Evolutionary conservation across 2,797 vertebrate genomes (phyloP).

Genomic region (Phataginus tetradactyla): DNA sequence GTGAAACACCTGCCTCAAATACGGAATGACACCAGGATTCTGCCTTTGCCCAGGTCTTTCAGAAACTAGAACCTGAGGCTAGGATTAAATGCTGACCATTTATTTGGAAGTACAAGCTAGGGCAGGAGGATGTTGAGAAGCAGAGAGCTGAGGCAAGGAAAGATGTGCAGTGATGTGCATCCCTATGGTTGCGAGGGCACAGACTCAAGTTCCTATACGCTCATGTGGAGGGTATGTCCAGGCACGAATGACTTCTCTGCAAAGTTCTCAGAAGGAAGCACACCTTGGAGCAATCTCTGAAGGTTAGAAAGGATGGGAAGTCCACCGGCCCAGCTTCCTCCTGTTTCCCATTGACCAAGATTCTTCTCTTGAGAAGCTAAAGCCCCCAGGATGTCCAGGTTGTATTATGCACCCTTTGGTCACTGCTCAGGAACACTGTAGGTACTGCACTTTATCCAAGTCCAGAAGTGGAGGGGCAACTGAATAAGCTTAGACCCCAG

Average conservation of each 20-base stretch:
- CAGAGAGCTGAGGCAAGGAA: neutral
- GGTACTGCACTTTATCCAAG: neutral
- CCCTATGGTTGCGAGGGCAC: fast-evolving
- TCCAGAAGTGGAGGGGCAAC: neutral
- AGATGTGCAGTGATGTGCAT: neutral
- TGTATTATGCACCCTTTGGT: too few relatives aligned
- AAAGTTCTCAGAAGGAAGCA: neutral
- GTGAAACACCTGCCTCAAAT: neutral
- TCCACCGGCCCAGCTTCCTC: fast-evolving
- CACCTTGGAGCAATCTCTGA: neutral
- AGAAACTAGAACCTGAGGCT: neutral
- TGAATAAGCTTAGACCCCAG: neutral
- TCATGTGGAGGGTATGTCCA: neutral
- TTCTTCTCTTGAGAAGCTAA: neutral
- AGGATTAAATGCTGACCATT: neutral
- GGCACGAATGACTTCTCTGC: neutral
- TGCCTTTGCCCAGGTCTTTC: neutral
- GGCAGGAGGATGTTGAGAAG: neutral
- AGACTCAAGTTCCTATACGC: neutral
- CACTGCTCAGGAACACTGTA: neutral
- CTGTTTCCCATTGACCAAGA: neutral
- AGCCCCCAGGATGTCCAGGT: fast-evolving
- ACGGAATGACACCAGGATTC: too few relatives aligned
- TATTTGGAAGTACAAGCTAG: neutral
- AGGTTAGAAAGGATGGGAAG: neutral